Base-by-base conservation (phyloP, 2,888 invertebrate species). In the Rhyacophila evoluta region DNA sequence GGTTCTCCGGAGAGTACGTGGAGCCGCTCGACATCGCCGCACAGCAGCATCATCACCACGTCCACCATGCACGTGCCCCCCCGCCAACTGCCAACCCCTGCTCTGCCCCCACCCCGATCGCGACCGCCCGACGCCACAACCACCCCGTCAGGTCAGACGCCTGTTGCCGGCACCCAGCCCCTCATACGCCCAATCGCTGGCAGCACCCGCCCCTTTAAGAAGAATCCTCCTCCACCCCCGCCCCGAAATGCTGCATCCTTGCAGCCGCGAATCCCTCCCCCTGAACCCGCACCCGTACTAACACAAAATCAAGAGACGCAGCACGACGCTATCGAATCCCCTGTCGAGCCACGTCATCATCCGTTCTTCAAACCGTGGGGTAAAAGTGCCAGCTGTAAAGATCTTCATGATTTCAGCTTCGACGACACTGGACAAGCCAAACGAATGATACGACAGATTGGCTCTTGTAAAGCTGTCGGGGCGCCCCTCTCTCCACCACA, bases 401-500 rank as follows among this genome's bases (percentile, higher is more conserved):
- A 95, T 85, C 90, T 96, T 81, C 94, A 94, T 85, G 94, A 94
- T 86, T 93, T 92, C 86, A 93, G 92, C 87, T 93, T 93, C 87
- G 93, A 93, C 86, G 93, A 93, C 84, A 91, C 93, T 76, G 93
- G 93, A 75, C 91, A 92, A 84, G 91, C 93, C 83, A 93, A 92
- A 85, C 91, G 91, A 74, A 88, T 90, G 72, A 88, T 90, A 12
- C 6, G 55, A 10, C 55, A 55, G 25, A 55, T 55, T 19, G 55
- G 55, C 79, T 55, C 55, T 0, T 55, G 55, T 19, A 55, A 55
- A 19, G 19, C 55, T 2, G 55, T 55, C 25, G 55, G 55, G 1
- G 55, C 25, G 0, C 55, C 88, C 88, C 25, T 55, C 19, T 55
- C 55, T 19, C 55, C 55, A 10, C 55, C 55, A 81, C 15, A 55